Evolutionary conservation across 2,113 vertebrate species (phyloP).

Genomic region (Odocoileus virginianus): DNA sequence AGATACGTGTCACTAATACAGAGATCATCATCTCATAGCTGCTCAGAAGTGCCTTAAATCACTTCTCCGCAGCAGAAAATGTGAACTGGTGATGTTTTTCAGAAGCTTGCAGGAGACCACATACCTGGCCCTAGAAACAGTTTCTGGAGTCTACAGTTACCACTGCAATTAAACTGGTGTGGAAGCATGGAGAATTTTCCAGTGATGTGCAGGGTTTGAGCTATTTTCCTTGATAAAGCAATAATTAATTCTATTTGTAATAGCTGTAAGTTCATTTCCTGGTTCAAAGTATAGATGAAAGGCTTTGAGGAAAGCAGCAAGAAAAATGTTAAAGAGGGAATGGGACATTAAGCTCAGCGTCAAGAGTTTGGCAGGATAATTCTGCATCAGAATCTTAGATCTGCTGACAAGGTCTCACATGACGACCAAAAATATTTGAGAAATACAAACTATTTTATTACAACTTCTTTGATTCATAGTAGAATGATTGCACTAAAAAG

Average conservation of each 20-base stretch:
- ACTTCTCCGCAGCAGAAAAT: accelerated
- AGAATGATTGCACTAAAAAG: neutral
- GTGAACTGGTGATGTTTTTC: neutral
- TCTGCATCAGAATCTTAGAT: neutral
- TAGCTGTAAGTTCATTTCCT: neutral
- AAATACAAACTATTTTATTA: neutral
- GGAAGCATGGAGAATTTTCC: neutral
- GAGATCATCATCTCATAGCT: neutral
- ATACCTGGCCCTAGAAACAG: neutral
- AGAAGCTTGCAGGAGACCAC: neutral
- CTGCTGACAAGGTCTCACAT: neutral
- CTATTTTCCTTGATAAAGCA: conserved; percentile 8
- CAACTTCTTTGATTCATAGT: neutral
- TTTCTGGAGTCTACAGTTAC: neutral
- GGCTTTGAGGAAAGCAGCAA: neutral
- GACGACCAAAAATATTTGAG: neutral
- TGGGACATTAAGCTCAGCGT: neutral
- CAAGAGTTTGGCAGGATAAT: neutral
- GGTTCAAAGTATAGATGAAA: neutral
- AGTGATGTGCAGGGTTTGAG: neutral
- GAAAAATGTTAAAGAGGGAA: neutral
- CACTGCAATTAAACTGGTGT: neutral
- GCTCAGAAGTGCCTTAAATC: neutral
- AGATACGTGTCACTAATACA: neutral
- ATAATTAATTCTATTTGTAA: conserved; percentile 1